phyloP scores from a whole-genome alignment of 2,888 invertebrate genomes.

The Nymphalis c-album region DNA sequence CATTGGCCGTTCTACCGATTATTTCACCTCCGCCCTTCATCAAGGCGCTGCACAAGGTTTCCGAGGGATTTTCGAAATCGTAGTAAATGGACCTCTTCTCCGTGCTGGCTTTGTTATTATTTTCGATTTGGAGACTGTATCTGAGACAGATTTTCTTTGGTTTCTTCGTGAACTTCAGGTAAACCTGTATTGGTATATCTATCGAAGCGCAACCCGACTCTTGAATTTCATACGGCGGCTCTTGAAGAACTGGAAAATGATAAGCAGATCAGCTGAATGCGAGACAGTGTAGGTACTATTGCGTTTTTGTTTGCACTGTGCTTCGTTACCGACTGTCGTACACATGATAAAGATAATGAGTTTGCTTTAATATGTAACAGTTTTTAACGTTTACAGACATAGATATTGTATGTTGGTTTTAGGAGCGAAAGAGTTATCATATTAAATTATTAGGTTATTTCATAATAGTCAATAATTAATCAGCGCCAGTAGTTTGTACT shows the following conservation, averaged over 20 bases:
- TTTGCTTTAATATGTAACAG: constrained; percentile 44
- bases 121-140: constrained; percentile 72
- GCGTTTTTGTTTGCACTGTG: constrained; percentile 39
- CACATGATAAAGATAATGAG: constrained; percentile 59
- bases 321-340: constrained; percentile 53
- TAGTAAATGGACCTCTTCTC: constrained; percentile 70
- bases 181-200: constrained; percentile 75
- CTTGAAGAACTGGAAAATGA: constrained; percentile 65
- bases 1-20: constrained; percentile 55
- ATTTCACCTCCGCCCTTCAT: constrained; percentile 72
- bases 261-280: constrained; percentile 32
- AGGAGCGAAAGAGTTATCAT: neutral
- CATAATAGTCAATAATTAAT: neutral
- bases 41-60: constrained; percentile 63
- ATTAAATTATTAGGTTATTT: neutral
- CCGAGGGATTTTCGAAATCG: constrained; percentile 71
- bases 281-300: constrained; percentile 46
- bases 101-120: constrained; percentile 62
- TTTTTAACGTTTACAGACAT: constrained; percentile 29
- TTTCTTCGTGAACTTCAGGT: constrained; percentile 69
- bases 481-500: too few species aligned
- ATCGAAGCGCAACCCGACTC: constrained; percentile 75
- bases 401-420: neutral
- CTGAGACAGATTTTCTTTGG: constrained; percentile 72
- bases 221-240: constrained; percentile 78